Base-by-base conservation (phyloP, 2,797 vertebrate species). In the Tokudaia tokunoshimensis region DNA sequence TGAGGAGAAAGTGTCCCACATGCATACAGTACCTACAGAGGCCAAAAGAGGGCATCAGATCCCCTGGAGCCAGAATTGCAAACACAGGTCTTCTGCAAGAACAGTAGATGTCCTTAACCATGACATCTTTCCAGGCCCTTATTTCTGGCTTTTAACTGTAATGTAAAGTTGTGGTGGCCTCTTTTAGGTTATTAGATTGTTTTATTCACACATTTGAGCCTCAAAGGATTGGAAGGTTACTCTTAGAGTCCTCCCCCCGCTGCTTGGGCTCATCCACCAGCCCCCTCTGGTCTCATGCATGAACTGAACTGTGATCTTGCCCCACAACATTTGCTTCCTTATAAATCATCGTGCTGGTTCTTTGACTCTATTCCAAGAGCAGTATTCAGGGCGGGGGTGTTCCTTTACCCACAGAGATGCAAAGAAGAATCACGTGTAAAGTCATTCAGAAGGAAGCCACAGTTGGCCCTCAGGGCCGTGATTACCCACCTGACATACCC, bases 401-500 rank as follows among this genome's bases (percentile, higher is more conserved):
- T 24, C 6, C 6, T 61, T 22, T 79, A 34, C 31, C 10, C 24
- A 15, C 29, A 52, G 7, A 14, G 6, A 19, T 5, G 31, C 55
- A 75, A 55, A 63, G 9, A 80, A 17, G 78, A 26, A 26, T 61
- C 0, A 6, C 19, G 41, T 57, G 57, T 31, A 50, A 61, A 0
- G 12, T 12, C 65, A 11, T 26, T 44, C 11, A 34, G 17, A 70
- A 70, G 31, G 12, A 26, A 89, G 41, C 83, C 47, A 22, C 14
- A 29, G 2, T 2, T 2, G 14, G 44, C 41, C 57, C 74, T 59
- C 15, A 1, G 12, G 79, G 74, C 13, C 24, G 0, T 70, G 6
- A 0, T 50, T 9, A 47, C 12, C 81, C 13, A 0, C 22, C 6
- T n/a, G 4, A 41, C 59, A 4, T 0, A 4, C 41, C 65, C 31